Conservation (phyloP, 2,888 invertebrate species). For the Marasmarcha lunaedactyla region DNA sequence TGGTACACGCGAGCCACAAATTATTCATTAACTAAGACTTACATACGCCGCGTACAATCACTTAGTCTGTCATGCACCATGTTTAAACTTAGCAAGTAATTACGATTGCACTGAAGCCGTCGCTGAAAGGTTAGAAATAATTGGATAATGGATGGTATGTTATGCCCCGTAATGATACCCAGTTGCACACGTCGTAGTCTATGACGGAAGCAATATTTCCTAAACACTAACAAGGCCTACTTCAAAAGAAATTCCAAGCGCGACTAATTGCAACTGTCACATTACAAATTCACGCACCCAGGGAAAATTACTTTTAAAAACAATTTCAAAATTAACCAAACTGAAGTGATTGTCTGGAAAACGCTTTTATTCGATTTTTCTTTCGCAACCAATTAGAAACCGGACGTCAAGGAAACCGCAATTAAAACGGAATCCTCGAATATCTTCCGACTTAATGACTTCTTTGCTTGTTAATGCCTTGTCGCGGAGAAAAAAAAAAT, state of each 20-base stretch:
- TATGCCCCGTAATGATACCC: conserved; percentile 54
- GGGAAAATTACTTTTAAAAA: conserved; percentile 5
- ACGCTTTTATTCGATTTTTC: conserved; percentile 20
- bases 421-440: conserved; percentile 65
- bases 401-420: conserved; percentile 61
- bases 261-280: conserved; percentile 1
- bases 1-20: conserved; percentile 58
- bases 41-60: conserved; percentile 49
- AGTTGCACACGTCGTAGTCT: conserved; percentile 33
- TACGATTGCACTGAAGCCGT: conserved; percentile 21
- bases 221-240: conserved; percentile 2
- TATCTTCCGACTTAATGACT: conserved; percentile 68
- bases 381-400: conserved; percentile 64
- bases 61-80: conserved; percentile 61
- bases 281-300: not conserved
- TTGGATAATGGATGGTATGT: conserved; percentile 57
- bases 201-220: conserved; percentile 13
- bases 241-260: not conserved
- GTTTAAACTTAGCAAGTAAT: conserved; percentile 42
- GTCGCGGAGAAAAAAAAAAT: conserved; percentile 64
- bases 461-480: conserved; percentile 71
- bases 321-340: not conserved
- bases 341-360: conserved; percentile 8
- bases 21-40: conserved; percentile 56
- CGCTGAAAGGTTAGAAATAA: conserved; percentile 67